These are phyloP conservation scores for Platycheirus albimanus DNA, from an alignment of 2,888 invertebrate species.

Conservation along the genomic window DNA sequence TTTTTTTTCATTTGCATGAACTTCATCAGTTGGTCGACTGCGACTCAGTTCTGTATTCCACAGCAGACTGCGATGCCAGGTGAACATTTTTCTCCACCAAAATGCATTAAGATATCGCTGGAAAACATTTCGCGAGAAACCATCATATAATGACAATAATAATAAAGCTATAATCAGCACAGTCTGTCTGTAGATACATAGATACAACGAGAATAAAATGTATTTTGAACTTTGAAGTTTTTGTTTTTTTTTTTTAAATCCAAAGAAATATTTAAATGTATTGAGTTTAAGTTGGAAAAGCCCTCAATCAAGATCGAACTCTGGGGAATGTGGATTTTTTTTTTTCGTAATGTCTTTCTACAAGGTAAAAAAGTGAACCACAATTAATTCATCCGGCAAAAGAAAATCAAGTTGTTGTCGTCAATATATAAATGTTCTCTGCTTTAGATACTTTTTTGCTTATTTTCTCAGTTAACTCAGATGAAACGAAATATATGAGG, in stretches of 20 bases:
- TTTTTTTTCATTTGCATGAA: conserved; percentile 57
- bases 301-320: conserved; percentile 42
- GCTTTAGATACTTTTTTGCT: background rate
- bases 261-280: conserved; percentile 64
- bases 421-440: conserved; percentile 41
- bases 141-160: conserved; percentile 50
- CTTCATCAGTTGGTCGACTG: conserved; percentile 5
- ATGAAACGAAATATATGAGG: conserved; percentile 44
- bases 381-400: conserved; percentile 74
- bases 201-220: conserved; percentile 27
- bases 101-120: conserved; percentile 71
- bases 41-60: no score
- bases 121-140: conserved; percentile 51
- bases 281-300: conserved; percentile 42
- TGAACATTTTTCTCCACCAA: conserved; percentile 42
- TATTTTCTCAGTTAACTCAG: conserved; percentile 18
- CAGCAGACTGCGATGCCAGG: conserved; percentile 31
- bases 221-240: conserved; percentile 32
- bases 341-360: no score
- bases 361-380: no score
- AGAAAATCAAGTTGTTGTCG: conserved; percentile 74
- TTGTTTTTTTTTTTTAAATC: no score
- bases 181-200: background rate
- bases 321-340: conserved; percentile 50
- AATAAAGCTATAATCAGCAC: conserved; percentile 58